These are phyloP conservation scores for Disparrhopalites patrizii DNA, from an alignment of 2,888 invertebrate genomes.

Conservation along the genomic window DNA sequence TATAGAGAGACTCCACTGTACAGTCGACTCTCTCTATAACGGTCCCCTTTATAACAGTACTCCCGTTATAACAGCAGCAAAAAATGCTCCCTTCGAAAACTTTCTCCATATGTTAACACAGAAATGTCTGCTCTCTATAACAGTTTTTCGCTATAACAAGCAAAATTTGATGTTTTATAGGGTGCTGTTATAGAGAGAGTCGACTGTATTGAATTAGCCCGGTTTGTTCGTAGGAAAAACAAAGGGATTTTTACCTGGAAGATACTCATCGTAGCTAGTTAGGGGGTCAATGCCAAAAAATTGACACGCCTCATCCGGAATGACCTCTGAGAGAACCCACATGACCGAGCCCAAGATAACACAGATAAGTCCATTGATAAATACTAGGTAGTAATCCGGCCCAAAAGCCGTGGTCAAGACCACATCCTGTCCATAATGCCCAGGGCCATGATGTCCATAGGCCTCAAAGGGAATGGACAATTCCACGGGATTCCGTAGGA, in stretches of 20 bases:
- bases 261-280: constrained; percentile 55
- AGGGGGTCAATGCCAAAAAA: constrained; percentile 58
- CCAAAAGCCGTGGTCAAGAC: constrained; percentile 55
- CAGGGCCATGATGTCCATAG: constrained; percentile 29
- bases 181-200: no score
- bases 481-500: constrained; percentile 55
- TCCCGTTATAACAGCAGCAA: no score
- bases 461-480: constrained; percentile 57
- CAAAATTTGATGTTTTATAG: no score
- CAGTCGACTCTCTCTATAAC: no score
- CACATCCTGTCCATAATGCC: constrained; percentile 44
- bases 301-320: constrained; percentile 53
- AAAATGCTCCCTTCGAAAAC: no score
- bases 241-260: constrained; percentile 55
- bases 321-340: constrained; percentile 53
- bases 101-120: no score
- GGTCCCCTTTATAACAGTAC: no score
- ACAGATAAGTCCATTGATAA: constrained; percentile 55
- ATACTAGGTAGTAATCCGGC: constrained; percentile 56
- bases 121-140: no score
- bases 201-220: no score
- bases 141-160: no score
- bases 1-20: no score
- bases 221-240: no score
- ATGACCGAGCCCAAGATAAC: constrained; percentile 53